Evolutionary conservation across 92 coral and sea anemone genomes (phyloP).

Genomic region (Hydrozoanthus gracilis): DNA sequence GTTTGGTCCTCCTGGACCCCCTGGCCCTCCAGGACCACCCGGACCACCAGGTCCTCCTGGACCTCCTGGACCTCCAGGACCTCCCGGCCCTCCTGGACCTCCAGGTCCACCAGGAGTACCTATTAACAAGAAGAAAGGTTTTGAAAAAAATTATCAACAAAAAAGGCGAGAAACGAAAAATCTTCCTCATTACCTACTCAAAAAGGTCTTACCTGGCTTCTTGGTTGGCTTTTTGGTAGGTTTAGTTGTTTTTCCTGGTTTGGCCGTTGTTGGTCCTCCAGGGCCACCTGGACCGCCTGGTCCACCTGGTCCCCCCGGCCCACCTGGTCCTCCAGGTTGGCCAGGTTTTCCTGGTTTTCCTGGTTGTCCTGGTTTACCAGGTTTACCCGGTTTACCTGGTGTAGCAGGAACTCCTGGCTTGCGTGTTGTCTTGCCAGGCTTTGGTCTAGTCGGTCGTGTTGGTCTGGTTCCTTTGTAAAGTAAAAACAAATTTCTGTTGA

Average conservation of each 20-base stretch:
- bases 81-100: constrained; percentile 78
- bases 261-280: constrained; percentile 70
- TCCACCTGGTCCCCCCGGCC: constrained; percentile 75
- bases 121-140: background rate
- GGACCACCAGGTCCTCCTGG: constrained; percentile 77
- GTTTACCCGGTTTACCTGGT: constrained; percentile 67
- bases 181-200: background rate
- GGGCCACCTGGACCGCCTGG: constrained; percentile 89
- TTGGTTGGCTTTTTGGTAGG: constrained; percentile 67
- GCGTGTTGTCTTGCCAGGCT: constrained; percentile 46
- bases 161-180: too few species aligned
- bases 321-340: constrained; percentile 74
- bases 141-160: background rate
- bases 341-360: constrained; percentile 71
- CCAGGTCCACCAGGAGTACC: constrained; percentile 71
- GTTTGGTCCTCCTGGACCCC: constrained; percentile 74
- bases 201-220: constrained; percentile 52
- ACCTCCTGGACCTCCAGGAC: constrained; percentile 74
- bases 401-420: constrained; percentile 78
- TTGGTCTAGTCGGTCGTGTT: constrained; percentile 53
- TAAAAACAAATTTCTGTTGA: background rate
- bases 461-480: constrained; percentile 48
- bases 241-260: constrained; percentile 69
- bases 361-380: constrained; percentile 79
- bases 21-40: constrained; percentile 85